Percentiles rank a stretch among this genome's conserved stretches.
Conservation (phyloP, 2,797 vertebrate species). For the Oryzias sinensis region DNA sequence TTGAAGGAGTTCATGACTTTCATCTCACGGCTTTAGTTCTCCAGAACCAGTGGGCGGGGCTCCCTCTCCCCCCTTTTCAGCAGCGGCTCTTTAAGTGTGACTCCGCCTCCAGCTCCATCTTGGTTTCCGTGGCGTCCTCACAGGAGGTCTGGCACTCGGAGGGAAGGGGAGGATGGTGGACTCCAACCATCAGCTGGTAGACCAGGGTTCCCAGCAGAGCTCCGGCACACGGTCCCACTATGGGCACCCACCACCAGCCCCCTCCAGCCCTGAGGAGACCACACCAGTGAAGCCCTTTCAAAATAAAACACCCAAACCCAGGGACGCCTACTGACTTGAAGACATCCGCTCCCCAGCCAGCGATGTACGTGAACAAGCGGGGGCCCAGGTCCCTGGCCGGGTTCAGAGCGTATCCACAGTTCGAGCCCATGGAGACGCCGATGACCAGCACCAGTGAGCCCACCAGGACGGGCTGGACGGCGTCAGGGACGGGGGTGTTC, state of each 20-base stretch:
- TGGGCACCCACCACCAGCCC: constrained; percentile 91
- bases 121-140: constrained; percentile 26
- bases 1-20: too few relatives aligned
- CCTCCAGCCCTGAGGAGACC: constrained; percentile 72
- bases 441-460: constrained; percentile 73
- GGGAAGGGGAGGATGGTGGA: constrained; percentile 61
- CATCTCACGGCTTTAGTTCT: too few relatives aligned
- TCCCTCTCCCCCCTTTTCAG: background rate
- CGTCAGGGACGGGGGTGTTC: constrained; percentile 61
- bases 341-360: constrained; percentile 77
- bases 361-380: constrained; percentile 70
- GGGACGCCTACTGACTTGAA: constrained; percentile 67
- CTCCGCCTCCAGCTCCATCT: constrained; percentile 35
- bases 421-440: constrained; percentile 79
- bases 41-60: too few relatives aligned
- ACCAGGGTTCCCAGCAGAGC: constrained; percentile 80
- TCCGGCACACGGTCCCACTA: constrained; percentile 82
- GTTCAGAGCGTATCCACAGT: constrained; percentile 81
- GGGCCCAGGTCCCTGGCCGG: constrained; percentile 80
- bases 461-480: constrained; percentile 72
- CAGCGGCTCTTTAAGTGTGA: constrained; percentile 13
- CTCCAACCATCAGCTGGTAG: constrained; percentile 81
- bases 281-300: background rate
- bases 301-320: background rate
- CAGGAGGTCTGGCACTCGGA: constrained; percentile 23